phyloP scores from a whole-genome alignment of 2,797 vertebrate genomes.

The Lepilemur septentrionalis region DNA sequence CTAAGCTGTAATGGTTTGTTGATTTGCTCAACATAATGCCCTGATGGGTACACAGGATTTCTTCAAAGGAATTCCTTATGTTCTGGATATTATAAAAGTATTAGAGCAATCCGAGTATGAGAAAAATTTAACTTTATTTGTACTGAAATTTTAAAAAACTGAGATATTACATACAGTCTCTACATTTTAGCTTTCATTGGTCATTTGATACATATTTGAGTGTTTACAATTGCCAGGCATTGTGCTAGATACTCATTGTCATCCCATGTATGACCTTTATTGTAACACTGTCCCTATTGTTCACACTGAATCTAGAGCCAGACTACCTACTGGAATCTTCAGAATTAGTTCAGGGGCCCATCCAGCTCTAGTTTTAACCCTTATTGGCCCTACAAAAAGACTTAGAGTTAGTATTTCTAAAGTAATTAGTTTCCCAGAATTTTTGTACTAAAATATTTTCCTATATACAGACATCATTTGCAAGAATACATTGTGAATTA shows the following conservation, averaged over 20 bases:
- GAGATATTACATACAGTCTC: background rate
- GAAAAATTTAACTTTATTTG: background rate
- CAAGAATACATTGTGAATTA: slow-evolving; percentile 1
- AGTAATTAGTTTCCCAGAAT: slow-evolving; percentile 17
- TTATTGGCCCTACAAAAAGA: background rate
- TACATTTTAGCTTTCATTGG: background rate
- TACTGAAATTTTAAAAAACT: background rate
- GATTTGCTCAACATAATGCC: background rate
- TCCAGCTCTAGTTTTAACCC: background rate
- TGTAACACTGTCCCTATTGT: background rate
- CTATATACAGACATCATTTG: background rate
- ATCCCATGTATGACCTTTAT: background rate
- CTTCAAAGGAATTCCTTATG: background rate
- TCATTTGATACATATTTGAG: background rate
- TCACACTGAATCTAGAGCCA: background rate
- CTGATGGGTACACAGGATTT: background rate
- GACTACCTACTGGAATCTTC: background rate
- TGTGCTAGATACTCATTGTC: background rate
- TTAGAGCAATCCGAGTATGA: background rate
- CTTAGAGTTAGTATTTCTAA: background rate
- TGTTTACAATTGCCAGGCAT: background rate
- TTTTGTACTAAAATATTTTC: background rate
- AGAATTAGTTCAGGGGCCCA: background rate
- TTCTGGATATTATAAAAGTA: background rate
- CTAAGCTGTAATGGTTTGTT: background rate